Evolutionary conservation across 2,113 vertebrate species (phyloP), one percentile per base, ranked within the genome.

Genomic region (Oncorhynchus nerka): DNA sequence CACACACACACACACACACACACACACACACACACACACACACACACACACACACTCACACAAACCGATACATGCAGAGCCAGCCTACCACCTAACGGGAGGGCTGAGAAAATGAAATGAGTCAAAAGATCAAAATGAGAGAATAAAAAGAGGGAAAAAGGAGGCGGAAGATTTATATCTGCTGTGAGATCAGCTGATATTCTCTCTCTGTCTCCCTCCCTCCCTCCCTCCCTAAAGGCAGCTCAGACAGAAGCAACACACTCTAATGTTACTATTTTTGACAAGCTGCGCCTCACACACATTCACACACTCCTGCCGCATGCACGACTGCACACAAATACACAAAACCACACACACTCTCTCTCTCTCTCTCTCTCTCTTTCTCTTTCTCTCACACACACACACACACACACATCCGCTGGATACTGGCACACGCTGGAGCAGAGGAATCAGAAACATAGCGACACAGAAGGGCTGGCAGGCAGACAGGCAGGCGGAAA

Each of bases 211-310:
- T 5, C 85, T 80, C 84, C 79, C 87, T 85, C 82, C 79, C 82
- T 88, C 83, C 70, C 6, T 5, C 32, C 1, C 24, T 24, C 1
- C 24, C 24, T 24, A 24, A 24, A 24, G 24, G 24, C 24, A 82
- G 86, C 88, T 91, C 89, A 88, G 88, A 90, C 88, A 91, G 89
- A 89, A 72, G 90, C 84, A 81, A 82, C 87, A 86, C 81, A 78
- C 88, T 90, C 90, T 89, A 88, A 92, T 89, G 92, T 89, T 93
- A 89, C 92, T 93, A 92, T 93, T 92, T 93, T 92, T 91, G 91
- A 92, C 91, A 87, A 88, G 78, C 39, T 62, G 34, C 67, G 74
- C 67, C 45, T 57, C 71, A 75, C 77, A 83, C 77, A 49, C 70
- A 68, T 68, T 55, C 73, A 75, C 70, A 77, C 75, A 24, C 24